Evolutionary conservation across 2,888 invertebrate species (phyloP), one percentile per base, ranked within the genome.

Genomic region (Scotopteryx bipunctaria): DNA sequence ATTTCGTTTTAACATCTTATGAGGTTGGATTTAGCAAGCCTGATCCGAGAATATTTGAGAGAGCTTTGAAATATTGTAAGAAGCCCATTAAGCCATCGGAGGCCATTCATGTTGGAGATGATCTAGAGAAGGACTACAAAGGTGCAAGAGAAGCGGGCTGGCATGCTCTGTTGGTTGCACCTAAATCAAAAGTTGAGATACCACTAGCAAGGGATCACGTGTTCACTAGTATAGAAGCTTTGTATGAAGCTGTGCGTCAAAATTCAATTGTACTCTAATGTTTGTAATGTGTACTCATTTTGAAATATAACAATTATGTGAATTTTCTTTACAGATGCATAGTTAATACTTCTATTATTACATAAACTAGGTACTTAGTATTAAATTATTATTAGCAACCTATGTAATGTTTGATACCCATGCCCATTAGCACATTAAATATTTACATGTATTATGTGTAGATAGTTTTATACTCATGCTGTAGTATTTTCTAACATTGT

Each of bases 91-190:
- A 82, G 43, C 91, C 95, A 0, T 72, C 86, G 0, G 92, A 96
- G 67, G 94, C 95, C 44, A 76, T 97, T 2, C 98, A 98, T 73
- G 91, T 98, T 40, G 98, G 98, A 0, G 96, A 98, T 83, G 93
- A 94, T 59, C 73, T 94, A 1, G 81, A 91, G 19, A 91, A 94
- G 23, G 98, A 98, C 81, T 98, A 95, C 76, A 62, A 92, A 14
- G 98, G 95, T 1, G 97, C 98, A 0, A 92, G 76, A 62, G 86
- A 88, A 14, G 93, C 94, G 1, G 95, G 96, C 1, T 97, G 97
- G 97, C 92, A 95, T 74, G 93, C 95, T 0, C 65, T 87, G 17
- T 67, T 90, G 4, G 54, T 91, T 4, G 8, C 23, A 37, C 14
- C 48, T 6, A 52, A 71, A 5, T 41, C 48, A 5, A 37, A 57